Conservation (phyloP, 64 coral and sea anemone genomes). For the Pocillopora verrucosa region DNA sequence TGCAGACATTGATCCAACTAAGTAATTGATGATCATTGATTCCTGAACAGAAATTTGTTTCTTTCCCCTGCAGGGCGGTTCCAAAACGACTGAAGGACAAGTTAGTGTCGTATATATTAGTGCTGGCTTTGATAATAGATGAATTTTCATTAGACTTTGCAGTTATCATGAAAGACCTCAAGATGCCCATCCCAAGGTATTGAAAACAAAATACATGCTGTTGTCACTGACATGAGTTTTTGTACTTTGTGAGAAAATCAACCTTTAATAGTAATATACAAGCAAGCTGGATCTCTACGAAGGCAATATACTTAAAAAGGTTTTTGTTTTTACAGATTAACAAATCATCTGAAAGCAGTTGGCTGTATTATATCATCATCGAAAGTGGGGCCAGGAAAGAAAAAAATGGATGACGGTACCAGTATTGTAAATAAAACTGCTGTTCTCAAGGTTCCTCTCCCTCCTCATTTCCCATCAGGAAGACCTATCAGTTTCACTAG, state of each 20-base stretch:
- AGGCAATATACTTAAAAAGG: not conserved
- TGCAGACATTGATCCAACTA: too few relatives aligned
- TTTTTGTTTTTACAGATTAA: conserved; percentile 30
- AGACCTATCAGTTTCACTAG: not conserved
- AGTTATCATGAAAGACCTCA: conserved; percentile 72
- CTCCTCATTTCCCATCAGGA: conserved; percentile 50
- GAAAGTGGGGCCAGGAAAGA: conserved; percentile 35
- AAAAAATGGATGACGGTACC: conserved; percentile 50
- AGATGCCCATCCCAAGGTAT: conserved; percentile 65
- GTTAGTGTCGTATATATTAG: conserved; percentile 81
- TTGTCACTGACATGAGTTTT: not conserved
- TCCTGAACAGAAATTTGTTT: not conserved
- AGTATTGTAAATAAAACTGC: conserved; percentile 48
- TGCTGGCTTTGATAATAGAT: conserved; percentile 90
- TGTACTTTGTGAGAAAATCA: too few relatives aligned
- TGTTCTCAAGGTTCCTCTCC: conserved; percentile 69
- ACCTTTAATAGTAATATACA: too few relatives aligned
- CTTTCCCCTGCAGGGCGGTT: conserved; percentile 50
- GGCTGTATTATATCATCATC: conserved; percentile 76
- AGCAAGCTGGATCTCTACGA: too few relatives aligned
- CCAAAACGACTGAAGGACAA: conserved; percentile 84
- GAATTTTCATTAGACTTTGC: conserved; percentile 77
- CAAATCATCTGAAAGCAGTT: conserved; percentile 58
- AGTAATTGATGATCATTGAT: not conserved
- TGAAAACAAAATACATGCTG: not conserved